phyloP scores from a whole-genome alignment of 2,797 vertebrate species.

The Pelobates cultripes region DNA sequence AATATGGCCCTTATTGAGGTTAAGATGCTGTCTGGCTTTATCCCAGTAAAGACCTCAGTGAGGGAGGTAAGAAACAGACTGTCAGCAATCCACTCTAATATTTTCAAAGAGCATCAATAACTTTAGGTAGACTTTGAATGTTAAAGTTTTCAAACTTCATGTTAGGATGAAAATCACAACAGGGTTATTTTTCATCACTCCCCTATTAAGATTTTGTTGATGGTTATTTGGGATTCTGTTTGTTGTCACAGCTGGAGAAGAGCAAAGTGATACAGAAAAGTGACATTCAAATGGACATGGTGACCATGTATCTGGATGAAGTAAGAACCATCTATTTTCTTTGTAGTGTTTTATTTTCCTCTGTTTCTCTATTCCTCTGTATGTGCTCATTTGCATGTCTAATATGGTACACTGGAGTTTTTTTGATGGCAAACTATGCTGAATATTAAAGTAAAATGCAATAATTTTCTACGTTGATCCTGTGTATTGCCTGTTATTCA shows the following conservation, averaged over 20 bases:
- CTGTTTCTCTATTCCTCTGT: no score
- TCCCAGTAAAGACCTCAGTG: slow-evolving; percentile 56
- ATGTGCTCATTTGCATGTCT: no score
- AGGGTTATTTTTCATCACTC: no score
- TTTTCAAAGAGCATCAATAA: no score
- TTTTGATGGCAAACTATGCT: no score
- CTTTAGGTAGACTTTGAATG: no score
- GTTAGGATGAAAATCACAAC: no score
- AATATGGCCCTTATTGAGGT: slow-evolving; percentile 69
- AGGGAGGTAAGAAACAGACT: slow-evolving; percentile 6
- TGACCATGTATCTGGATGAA: slow-evolving; percentile 61
- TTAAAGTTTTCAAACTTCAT: no score
- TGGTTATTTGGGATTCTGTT: background rate
- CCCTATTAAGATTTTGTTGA: no score
- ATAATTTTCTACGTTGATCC: background rate
- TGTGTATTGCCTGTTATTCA: background rate
- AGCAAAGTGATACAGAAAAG: slow-evolving; percentile 65
- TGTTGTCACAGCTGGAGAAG: slow-evolving; percentile 60
- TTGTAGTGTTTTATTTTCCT: no score
- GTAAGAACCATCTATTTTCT: slow-evolving; percentile 47
- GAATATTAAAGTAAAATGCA: background rate
- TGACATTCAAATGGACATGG: slow-evolving; percentile 57
- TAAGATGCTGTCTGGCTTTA: slow-evolving; percentile 69
- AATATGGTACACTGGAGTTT: no score
- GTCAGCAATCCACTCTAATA: no score